Evolutionary conservation across 2,113 vertebrate genomes (phyloP).

Genomic region (Pseudopipra pipra): DNA sequence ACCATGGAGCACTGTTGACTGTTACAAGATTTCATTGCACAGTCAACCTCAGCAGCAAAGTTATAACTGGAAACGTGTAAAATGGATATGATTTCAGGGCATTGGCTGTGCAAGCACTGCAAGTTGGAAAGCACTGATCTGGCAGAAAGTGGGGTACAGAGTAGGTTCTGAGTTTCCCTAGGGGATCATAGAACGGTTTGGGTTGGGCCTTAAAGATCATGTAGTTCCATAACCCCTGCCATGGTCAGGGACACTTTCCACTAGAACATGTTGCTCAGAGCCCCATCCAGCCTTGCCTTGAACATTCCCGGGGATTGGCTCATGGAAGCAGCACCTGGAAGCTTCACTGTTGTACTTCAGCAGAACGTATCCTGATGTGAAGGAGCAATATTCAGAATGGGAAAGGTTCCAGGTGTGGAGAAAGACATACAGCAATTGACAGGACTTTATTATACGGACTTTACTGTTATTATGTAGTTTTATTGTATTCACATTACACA

Average conservation of each 20-base stretch:
- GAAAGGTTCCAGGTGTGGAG: no score
- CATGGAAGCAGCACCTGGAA: neutral
- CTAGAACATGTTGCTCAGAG: neutral
- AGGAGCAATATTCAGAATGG: no score
- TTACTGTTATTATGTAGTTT: no score
- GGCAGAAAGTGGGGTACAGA: neutral
- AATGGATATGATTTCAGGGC: neutral
- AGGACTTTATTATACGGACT: no score
- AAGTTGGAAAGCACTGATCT: rapidly evolving
- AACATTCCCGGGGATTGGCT: neutral
- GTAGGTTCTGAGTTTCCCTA: rapidly evolving
- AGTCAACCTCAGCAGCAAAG: neutral
- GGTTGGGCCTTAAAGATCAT: neutral
- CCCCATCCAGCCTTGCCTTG: neutral
- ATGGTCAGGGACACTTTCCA: neutral
- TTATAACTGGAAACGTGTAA: neutral
- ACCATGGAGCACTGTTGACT: neutral
- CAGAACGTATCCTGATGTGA: neutral
- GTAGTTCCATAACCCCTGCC: neutral
- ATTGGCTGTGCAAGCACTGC: rapidly evolving
- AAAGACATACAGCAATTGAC: no score
- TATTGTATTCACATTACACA: no score
- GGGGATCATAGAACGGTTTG: neutral
- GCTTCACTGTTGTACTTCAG: neutral
- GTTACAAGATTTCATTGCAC: neutral